Base-by-base conservation (phyloP, 2,888 invertebrate species). In the Seira ritae region DNA sequence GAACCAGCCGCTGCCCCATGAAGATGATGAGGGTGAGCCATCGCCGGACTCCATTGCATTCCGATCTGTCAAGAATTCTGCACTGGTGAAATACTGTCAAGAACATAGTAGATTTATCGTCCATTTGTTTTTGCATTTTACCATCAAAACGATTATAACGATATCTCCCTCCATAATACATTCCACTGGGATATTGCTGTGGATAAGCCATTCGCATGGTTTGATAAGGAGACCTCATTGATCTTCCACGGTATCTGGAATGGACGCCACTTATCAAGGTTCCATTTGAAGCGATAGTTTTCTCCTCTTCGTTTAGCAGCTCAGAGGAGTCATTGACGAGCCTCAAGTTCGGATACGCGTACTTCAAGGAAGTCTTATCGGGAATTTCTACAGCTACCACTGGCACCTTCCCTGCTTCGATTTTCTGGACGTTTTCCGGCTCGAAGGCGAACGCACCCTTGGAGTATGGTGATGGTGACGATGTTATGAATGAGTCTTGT, bases 1-100 rank as follows among this genome's bases (percentile, higher is more conserved):
- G 31, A 80, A 65, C 80, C 80, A 80, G 17, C 74, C 69, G 0
- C 80, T 69, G 42, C 74, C 69, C 80, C 80, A 80, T 8, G 75
- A 74, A 19, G 74, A 74, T 15, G 67, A 8, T 1, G 67, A 15
- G 12, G 73, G 50, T 0, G 68, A 50, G 24, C 62, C 74, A 55
- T 78, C 70, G 15, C 24, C 8, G 71, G 42, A 17, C 65, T 62
- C 74, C n/a, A 20, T 66, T 66, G 4, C 66, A 20, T 66, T 60
- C n/a, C n/a, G 3, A 60, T 60, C 4, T 60, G n/a, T 19, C n/a
- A n/a, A n/a, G n/a, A n/a, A n/a, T n/a, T n/a, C n/a, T n/a, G n/a
- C n/a, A n/a, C n/a, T n/a, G n/a, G n/a, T n/a, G n/a, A n/a, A n/a
- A n/a, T n/a, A n/a, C n/a, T n/a, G n/a, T n/a, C n/a, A n/a, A n/a